Evolutionary conservation across 2,797 vertebrate species (phyloP).

Genomic region (Dermochelys coriacea): DNA sequence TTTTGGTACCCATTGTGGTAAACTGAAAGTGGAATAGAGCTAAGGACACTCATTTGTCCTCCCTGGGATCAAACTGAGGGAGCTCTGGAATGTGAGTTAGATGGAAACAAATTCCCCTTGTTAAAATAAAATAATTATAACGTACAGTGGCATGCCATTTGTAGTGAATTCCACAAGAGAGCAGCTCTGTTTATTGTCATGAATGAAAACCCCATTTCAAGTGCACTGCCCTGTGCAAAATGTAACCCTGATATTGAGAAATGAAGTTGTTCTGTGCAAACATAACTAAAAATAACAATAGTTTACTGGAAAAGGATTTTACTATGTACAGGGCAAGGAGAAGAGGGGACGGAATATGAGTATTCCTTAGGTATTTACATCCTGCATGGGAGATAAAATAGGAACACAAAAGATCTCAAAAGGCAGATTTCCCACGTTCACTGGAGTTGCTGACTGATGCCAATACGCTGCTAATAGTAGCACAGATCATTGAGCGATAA

Average conservation of each 20-base stretch:
- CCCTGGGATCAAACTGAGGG: neutral
- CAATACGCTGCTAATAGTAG: accelerated
- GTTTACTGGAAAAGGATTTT: neutral
- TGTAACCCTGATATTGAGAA: neutral
- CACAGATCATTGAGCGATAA: accelerated
- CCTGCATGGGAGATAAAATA: accelerated
- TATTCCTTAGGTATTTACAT: neutral
- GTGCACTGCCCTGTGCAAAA: neutral
- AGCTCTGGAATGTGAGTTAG: no score
- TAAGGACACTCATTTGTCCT: neutral
- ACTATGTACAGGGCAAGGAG: neutral
- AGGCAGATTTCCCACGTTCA: accelerated
- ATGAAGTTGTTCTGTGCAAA: neutral
- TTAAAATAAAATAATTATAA: neutral
- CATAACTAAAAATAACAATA: neutral
- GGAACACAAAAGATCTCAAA: neutral
- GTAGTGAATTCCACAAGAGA: neutral
- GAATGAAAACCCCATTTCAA: neutral
- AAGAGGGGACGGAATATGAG: neutral
- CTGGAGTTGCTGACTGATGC: accelerated
- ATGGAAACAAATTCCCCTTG: neutral
- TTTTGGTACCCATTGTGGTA: neutral
- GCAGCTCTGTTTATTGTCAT: neutral
- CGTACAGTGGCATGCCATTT: neutral
- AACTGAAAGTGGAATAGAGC: neutral